phyloP scores from a whole-genome alignment of 2,797 vertebrate species.

The Microctenopoma stevenorrisi region DNA sequence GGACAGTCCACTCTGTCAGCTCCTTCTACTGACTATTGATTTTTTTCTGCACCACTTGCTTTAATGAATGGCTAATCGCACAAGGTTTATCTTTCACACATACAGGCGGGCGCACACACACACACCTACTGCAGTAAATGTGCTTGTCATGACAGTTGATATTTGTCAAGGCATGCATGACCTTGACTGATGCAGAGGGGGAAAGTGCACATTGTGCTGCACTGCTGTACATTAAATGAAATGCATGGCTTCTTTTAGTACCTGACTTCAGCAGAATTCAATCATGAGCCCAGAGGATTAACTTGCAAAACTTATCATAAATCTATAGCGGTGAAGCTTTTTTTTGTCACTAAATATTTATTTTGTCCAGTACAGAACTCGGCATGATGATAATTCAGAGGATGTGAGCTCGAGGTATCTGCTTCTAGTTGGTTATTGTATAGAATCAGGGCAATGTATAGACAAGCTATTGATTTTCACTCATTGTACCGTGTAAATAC shows the following conservation, averaged over 20 bases:
- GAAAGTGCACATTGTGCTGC: conserved; percentile 22
- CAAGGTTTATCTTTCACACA: conserved; percentile 66
- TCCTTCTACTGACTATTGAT: conserved; percentile 75
- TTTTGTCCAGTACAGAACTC: conserved; percentile 5
- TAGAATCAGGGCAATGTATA: conserved; percentile 58
- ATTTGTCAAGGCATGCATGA: conserved; percentile 65
- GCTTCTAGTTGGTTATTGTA: conserved; percentile 48
- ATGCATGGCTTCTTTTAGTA: conserved; percentile 60
- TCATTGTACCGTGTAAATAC: conserved; percentile 60
- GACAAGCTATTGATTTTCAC: conserved; percentile 66
- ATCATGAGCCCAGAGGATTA: conserved; percentile 39
- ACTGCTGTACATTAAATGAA: conserved; percentile 58
- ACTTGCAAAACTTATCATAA: conserved; percentile 46
- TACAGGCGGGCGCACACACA: not conserved
- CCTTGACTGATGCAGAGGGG: conserved; percentile 67
- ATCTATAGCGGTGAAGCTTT: conserved; percentile 29
- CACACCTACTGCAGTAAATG: conserved; percentile 46
- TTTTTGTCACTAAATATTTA: conserved; percentile 26
- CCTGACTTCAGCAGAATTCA: conserved; percentile 70
- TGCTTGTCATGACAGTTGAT: conserved; percentile 67
- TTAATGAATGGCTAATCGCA: conserved; percentile 73
- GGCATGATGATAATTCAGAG: conserved; percentile 28
- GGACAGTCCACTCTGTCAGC: conserved; percentile 66
- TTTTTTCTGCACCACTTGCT: conserved; percentile 77
- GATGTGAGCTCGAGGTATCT: conserved; percentile 41